Percentiles rank a stretch among this genome's conserved stretches.
Conservation (phyloP, 2,888 invertebrate genomes). For the Agonum fuliginosum region DNA sequence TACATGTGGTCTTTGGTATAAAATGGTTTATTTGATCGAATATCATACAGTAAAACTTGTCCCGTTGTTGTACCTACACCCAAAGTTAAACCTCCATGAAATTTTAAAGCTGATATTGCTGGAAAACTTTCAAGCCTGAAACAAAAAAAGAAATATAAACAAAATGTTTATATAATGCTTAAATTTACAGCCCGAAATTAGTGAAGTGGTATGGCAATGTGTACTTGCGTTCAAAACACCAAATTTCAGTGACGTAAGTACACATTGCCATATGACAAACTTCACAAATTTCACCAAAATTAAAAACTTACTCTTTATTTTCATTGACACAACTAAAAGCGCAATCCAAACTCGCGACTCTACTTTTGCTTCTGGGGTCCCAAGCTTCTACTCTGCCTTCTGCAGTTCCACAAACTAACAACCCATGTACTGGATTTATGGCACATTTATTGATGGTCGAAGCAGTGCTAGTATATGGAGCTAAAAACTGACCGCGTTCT, state of each 20-base stretch:
- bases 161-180: no score
- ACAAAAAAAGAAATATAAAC: constrained; percentile 8
- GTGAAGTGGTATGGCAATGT: no score
- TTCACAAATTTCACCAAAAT: no score
- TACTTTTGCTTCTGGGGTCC: constrained; percentile 90
- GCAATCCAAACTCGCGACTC: constrained; percentile 90
- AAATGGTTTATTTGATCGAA: constrained; percentile 92
- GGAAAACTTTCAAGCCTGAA: constrained; percentile 80
- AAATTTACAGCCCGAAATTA: no score
- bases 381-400: constrained; percentile 97
- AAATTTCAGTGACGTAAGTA: no score
- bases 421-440: constrained; percentile 91
- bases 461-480: constrained; percentile 86
- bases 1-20: constrained; percentile 96
- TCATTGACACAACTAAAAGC: constrained; percentile 79
- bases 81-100: constrained; percentile 83
- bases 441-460: constrained; percentile 87
- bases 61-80: constrained; percentile 97
- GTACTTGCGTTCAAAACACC: no score
- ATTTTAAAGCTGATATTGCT: constrained; percentile 86
- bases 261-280: no score
- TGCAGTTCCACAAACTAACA: constrained; percentile 90
- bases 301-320: constrained; percentile 74
- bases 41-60: constrained; percentile 94
- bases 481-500: constrained; percentile 95